Percentiles rank a stretch among this genome's conserved stretches.
These are phyloP conservation scores for Himalopsyche kuldschensis DNA, from an alignment of 2,888 invertebrate genomes.

Conservation along the genomic window DNA sequence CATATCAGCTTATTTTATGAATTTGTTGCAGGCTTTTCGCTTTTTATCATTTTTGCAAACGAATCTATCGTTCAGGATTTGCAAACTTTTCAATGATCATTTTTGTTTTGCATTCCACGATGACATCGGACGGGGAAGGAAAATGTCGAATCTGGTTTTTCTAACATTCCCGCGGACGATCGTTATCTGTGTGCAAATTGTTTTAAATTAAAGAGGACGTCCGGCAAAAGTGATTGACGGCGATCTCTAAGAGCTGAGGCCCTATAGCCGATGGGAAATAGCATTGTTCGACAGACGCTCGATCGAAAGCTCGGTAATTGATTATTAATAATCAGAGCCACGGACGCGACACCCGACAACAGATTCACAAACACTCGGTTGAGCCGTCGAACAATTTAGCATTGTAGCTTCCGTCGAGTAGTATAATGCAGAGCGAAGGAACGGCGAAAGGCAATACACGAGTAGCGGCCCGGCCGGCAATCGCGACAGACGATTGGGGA, in stretches of 20 bases:
- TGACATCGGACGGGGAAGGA: background rate
- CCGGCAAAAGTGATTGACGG: background rate
- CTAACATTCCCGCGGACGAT: background rate
- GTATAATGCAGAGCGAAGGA: conserved; percentile 20
- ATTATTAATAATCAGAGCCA: background rate
- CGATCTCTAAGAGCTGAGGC: background rate
- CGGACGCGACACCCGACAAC: background rate
- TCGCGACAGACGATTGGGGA: background rate
- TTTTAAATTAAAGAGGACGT: background rate
- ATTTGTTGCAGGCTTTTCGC: conserved; percentile 39
- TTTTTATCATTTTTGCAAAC: conserved; percentile 36
- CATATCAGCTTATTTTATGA: conserved; percentile 38
- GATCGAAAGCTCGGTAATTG: background rate
- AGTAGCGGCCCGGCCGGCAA: background rate
- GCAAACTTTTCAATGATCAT: conserved; percentile 19
- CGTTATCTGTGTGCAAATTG: background rate
- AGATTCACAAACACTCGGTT: background rate
- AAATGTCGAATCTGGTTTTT: background rate
- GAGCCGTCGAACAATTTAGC: background rate
- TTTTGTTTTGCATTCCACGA: conserved; percentile 39
- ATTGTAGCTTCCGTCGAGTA: background rate
- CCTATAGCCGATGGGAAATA: background rate
- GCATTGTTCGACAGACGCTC: background rate
- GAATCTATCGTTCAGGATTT: conserved; percentile 28
- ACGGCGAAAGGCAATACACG: background rate